A percentile compares a stretch with the other conserved stretches of the same genome.
Evolutionary conservation across 2,888 invertebrate species (phyloP).

Genomic region (Ectemnius lituratus): DNA sequence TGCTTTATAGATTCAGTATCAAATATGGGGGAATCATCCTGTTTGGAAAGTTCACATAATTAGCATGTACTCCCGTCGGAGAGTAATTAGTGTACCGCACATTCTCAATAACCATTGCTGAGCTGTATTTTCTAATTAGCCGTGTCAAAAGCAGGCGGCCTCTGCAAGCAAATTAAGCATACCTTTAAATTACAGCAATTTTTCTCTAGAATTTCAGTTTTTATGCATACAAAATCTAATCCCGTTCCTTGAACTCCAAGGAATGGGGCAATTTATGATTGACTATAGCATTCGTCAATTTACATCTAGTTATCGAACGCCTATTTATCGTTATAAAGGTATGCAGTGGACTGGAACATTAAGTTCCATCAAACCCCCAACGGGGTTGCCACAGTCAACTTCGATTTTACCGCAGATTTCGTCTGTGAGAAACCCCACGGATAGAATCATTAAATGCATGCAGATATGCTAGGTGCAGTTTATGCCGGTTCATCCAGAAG

Average conservation of each 20-base stretch:
- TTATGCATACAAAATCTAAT: not conserved
- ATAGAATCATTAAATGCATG: too few relatives aligned
- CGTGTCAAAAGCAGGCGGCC: not conserved
- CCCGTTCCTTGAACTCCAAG: too few relatives aligned
- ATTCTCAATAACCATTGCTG: constrained; percentile 51
- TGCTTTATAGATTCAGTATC: constrained; percentile 9
- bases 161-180: not conserved
- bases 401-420: too few relatives aligned
- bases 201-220: not conserved
- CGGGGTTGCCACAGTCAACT: too few relatives aligned
- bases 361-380: too few relatives aligned
- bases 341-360: too few relatives aligned
- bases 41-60: constrained; percentile 49
- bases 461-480: too few relatives aligned
- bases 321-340: not conserved
- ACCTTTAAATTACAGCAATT: not conserved
- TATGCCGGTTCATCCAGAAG: too few relatives aligned
- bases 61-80: constrained; percentile 40
- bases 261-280: too few relatives aligned
- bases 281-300: not conserved
- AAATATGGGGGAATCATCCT: constrained; percentile 21
- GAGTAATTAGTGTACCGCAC: constrained; percentile 51
- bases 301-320: not conserved
- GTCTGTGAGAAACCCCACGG: too few relatives aligned
- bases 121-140: constrained; percentile 46